These are phyloP conservation scores for Plecturocebus donacophilus DNA, from an alignment of 2,113 vertebrate species.

Conservation along the genomic window DNA sequence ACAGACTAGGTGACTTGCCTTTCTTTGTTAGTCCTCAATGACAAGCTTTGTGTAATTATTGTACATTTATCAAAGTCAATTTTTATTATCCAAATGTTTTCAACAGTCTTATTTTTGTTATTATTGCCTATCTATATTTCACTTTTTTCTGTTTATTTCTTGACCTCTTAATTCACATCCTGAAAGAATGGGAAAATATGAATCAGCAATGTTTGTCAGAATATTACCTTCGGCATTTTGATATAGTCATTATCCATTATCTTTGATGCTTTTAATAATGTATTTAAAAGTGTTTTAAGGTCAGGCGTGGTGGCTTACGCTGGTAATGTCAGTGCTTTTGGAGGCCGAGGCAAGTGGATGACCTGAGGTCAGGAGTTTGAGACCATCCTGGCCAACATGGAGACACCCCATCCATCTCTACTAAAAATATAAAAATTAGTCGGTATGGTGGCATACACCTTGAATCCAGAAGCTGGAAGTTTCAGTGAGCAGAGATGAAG, in stretches of 20 bases:
- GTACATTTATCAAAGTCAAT: background rate
- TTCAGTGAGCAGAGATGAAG: too few relatives aligned
- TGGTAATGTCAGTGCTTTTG: too few relatives aligned
- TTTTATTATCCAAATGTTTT: background rate
- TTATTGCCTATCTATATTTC: background rate
- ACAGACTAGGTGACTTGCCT: background rate
- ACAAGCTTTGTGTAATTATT: background rate
- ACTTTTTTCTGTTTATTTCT: background rate
- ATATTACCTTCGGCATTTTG: background rate
- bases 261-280: background rate
- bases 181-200: background rate
- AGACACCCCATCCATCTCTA: too few relatives aligned
- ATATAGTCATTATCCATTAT: background rate
- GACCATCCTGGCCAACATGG: too few relatives aligned
- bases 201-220: background rate
- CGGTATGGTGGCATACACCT: too few relatives aligned
- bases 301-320: accelerated
- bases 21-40: background rate
- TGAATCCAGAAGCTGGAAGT: too few relatives aligned
- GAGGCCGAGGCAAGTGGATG: too few relatives aligned
- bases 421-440: too few relatives aligned
- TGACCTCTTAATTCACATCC: background rate
- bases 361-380: too few relatives aligned
- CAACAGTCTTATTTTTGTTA: background rate
- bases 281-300: background rate